Evolutionary conservation across 1,140 invertebrate species (phyloP).

Genomic region (Drosophila pectinifera): DNA sequence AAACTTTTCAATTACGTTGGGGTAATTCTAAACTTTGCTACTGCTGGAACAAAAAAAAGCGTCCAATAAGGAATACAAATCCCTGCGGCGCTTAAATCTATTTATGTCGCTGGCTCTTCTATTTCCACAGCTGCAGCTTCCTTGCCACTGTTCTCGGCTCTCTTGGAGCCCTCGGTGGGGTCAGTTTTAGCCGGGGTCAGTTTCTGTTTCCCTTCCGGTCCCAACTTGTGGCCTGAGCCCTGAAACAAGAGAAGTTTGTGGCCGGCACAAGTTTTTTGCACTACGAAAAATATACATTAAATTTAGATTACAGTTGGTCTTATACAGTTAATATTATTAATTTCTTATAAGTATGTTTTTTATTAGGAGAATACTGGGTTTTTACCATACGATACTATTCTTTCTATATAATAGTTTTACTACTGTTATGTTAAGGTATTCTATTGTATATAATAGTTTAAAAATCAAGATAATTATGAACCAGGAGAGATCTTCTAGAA

Average conservation of each 20-base stretch:
- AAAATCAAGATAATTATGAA: no score
- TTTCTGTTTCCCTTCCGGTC: slow-evolving; percentile 19
- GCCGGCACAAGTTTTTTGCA: slow-evolving; percentile 10
- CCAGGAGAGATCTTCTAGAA: no score
- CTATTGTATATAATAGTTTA: no score
- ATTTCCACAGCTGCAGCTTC: slow-evolving; percentile 26
- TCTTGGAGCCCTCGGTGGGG: slow-evolving; percentile 15
- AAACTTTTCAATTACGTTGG: slow-evolving; percentile 69
- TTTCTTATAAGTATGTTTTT: no score
- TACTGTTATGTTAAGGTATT: no score
- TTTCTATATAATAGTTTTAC: no score
- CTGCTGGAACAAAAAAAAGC: slow-evolving; percentile 16
- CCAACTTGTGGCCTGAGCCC: slow-evolving; percentile 25
- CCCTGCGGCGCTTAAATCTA: slow-evolving; percentile 66
- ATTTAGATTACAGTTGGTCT: no score
- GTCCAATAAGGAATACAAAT: slow-evolving; percentile 64
- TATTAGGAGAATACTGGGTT: no score
- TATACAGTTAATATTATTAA: no score
- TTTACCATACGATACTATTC: no score
- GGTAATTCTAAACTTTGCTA: slow-evolving; percentile 60
- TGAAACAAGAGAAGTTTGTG: slow-evolving; percentile 37
- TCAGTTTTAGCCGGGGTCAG: slow-evolving; percentile 32
- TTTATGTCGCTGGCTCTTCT: slow-evolving; percentile 55
- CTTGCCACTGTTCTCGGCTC: slow-evolving; percentile 7
- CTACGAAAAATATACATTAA: not conserved